Base-by-base conservation (phyloP, 2,797 vertebrate genomes). In the Arremon aurantiirostris region DNA sequence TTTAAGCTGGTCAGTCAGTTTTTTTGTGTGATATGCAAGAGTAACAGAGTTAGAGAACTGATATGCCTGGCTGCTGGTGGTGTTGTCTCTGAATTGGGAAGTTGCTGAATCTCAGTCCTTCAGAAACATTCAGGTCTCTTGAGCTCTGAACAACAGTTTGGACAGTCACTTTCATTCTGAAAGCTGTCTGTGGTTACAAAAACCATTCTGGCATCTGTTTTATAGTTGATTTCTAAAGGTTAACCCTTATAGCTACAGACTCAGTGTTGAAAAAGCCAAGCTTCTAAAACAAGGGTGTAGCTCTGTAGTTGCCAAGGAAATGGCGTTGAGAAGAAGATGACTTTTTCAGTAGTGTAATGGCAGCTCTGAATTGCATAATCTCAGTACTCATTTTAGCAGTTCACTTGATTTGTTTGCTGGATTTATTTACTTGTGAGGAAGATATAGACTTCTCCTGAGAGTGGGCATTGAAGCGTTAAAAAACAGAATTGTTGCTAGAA, bases 271-370 rank as follows among this genome's bases (percentile, higher is more conserved):
- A 82, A 68, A 79, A 73, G 24, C 23, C 3, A 20, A 39, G 27
- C 34, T 71, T 56, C 57, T 82, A 47, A 64, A 86, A 47, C n/a
- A 56, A 41, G 20, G 8, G 8, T 78, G 23, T 59, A 53, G 35
- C 39, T 57, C 41, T 7, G 8, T 18, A 6, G 30, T 57, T 89
- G 69, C 41, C 46, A 57, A 52, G 57, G 41, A 78, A 55, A 39
- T 50, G 65, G 16, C 0, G 0, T 32, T 60, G 61, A 77, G 41
- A 68, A 73, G 46, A 68, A 28, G 21, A 7, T 57, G 5, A 27
- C 12, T 42, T 44, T 35, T 55, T 47, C n/a, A 47, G 17, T 60
- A 5, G 55, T 65, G 13, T 61, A 69, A 60, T 50, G 46, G 32
- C 63, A 93, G 5, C 61, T 82, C 6, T 61, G 50, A 50, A 42